Percentiles rank a stretch among this genome's conserved stretches.
phyloP scores from a whole-genome alignment of 2,888 invertebrate genomes.

The Euspilapteryx auroguttella region DNA sequence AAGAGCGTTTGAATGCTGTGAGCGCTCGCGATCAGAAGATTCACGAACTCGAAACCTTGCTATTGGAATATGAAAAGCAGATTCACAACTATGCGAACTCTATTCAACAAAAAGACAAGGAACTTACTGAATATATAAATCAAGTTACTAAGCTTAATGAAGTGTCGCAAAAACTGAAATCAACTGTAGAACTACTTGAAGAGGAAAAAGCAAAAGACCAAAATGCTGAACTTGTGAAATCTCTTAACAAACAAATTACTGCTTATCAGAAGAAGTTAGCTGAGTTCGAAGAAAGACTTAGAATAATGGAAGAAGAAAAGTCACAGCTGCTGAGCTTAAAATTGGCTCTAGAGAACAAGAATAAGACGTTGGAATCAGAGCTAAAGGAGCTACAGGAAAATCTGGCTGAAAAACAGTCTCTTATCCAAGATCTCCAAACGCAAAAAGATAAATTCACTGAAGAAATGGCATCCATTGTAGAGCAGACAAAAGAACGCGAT shows the following conservation, averaged over 20 bases:
- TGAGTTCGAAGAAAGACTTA: slow-evolving; percentile 38
- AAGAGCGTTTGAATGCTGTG: slow-evolving; percentile 31
- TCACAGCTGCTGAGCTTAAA: slow-evolving; percentile 30
- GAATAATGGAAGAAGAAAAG: slow-evolving; percentile 45
- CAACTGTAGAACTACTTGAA: slow-evolving; percentile 47
- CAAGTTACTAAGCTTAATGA: slow-evolving; percentile 59
- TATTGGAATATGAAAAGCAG: slow-evolving; percentile 51
- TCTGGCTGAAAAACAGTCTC: slow-evolving; percentile 36
- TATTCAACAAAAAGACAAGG: slow-evolving; percentile 47
- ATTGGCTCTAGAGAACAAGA: slow-evolving; percentile 27
- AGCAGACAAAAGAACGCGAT: slow-evolving; percentile 55
- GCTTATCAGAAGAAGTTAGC: slow-evolving; percentile 35
- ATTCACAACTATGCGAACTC: slow-evolving; percentile 38
- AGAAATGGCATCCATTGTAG: slow-evolving; percentile 38
- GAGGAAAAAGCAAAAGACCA: slow-evolving; percentile 51
- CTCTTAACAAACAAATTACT: slow-evolving; percentile 55
- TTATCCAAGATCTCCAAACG: slow-evolving; percentile 44
- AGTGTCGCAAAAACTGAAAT: slow-evolving; percentile 47
- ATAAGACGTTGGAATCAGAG: slow-evolving; percentile 25
- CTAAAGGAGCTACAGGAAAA: slow-evolving; percentile 38
- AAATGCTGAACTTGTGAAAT: slow-evolving; percentile 49
- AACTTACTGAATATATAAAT: slow-evolving; percentile 46
- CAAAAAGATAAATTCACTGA: slow-evolving; percentile 49
- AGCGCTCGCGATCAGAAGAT: slow-evolving; percentile 41
- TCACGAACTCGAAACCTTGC: slow-evolving; percentile 45